Conservation (phyloP, 2,888 invertebrate species). For the Gnatocerus cornutus region DNA sequence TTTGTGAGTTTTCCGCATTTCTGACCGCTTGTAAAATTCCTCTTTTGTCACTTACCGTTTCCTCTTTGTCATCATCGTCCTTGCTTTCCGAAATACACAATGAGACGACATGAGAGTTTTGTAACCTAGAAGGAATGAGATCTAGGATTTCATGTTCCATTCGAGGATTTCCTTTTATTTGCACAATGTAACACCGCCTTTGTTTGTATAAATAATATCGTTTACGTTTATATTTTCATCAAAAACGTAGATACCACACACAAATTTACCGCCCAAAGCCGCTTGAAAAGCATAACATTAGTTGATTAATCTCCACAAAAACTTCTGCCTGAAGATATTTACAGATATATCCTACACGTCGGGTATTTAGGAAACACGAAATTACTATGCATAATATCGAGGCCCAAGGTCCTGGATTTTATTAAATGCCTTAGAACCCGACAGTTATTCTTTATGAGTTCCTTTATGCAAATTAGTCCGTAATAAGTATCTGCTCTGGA, state of each 20-base stretch:
- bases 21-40: constrained; percentile 48
- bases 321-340: constrained; percentile 33
- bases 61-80: constrained; percentile 45
- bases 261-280: constrained; percentile 36
- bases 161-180: constrained; percentile 8
- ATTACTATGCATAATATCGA: constrained; percentile 16
- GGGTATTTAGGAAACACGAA: constrained; percentile 35
- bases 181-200: neutral
- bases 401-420: constrained; percentile 29
- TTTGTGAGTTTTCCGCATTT: constrained; percentile 50
- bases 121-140: constrained; percentile 16
- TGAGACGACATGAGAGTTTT: constrained; percentile 9
- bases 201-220: constrained; percentile 26
- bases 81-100: constrained; percentile 33
- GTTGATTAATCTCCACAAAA: constrained; percentile 43
- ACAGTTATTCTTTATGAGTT: constrained; percentile 11
- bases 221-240: constrained; percentile 33
- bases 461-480: constrained; percentile 26
- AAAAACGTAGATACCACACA: constrained; percentile 31
- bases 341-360: constrained; percentile 34
- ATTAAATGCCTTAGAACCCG: constrained; percentile 15
- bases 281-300: constrained; percentile 39
- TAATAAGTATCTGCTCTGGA: constrained; percentile 15
- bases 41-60: constrained; percentile 46
- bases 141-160: constrained; percentile 11